Evolutionary conservation across 92 coral and sea anemone species (phyloP), one percentile per base, ranked within the genome.

Genomic region (Nematostella vectensis): DNA sequence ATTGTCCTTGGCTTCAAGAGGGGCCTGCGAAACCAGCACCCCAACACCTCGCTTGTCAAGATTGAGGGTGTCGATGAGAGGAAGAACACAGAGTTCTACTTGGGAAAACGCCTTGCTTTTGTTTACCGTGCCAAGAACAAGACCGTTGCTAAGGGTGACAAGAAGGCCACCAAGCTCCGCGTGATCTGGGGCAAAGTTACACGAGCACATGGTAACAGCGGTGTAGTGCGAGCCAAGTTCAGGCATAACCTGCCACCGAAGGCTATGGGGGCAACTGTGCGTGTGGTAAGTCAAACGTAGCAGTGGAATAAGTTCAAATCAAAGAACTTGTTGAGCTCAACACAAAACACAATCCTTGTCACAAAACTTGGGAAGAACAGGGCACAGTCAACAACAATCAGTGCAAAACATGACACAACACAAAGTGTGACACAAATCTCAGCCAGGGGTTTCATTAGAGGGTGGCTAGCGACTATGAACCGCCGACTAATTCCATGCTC

Each of bases 1-100:
- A 82, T 82, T 57, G 96, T 93, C 44, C 83, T 93, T 77, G 99
- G 99, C n/a, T 93, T 82, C 76, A 93, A 78, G 69, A 83, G 99
- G 62, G 95, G 99, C 47, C 82, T 82, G 4, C 68, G 96, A 12
- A 87, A 75, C 56, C 99, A 93, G 45, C 96, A 93, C 48, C 96
- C 99, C n/a, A 87, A 77, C 65, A 93, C 94, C 1, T 93, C 99
- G 4, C 81, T 93, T 3, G 49, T 93, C 39, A 93, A 69, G 68
- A 82, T 93, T 36, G 88, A 93, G 65, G 99, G 99, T 55, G 99
- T 93, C 10, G 64, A 62, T 37, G 72, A 56, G 21, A 86, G 75
- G 47, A 64, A 72, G 21, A 96, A 93, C 52, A 93, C 99, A 0
- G 88, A 82, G 4, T 93, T 86, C 76, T 93, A 93, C 72, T 63